phyloP scores from a whole-genome alignment of 2,888 invertebrate species.

The Crocallis elinguaria region DNA sequence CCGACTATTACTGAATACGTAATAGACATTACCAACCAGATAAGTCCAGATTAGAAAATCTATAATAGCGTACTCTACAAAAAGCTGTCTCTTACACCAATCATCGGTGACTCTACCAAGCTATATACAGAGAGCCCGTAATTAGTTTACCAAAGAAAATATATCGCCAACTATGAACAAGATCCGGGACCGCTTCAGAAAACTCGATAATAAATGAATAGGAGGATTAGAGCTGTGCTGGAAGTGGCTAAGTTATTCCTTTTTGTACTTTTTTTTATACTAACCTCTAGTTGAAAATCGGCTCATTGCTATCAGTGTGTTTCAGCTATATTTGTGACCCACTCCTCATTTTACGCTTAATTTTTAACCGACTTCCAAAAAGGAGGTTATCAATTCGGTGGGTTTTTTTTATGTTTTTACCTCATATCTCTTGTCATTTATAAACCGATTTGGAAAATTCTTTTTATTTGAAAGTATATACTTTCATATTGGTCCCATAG shows the following conservation, averaged over 20 bases:
- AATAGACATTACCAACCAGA: not conserved
- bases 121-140: conserved; percentile 51
- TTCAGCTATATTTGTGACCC: too few species aligned
- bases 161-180: conserved; percentile 62
- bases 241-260: conserved; percentile 25
- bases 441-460: too few species aligned
- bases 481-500: too few species aligned
- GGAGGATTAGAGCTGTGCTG: conserved; percentile 1
- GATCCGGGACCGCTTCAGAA: conserved; percentile 71
- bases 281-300: too few species aligned
- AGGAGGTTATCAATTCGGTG: too few species aligned
- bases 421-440: too few species aligned
- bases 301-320: too few species aligned
- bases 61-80: not conserved
- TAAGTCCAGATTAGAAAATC: conserved; percentile 6
- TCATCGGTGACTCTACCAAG: conserved; percentile 17
- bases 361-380: too few species aligned
- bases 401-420: too few species aligned
- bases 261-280: too few species aligned
- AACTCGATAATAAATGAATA: conserved; percentile 54
- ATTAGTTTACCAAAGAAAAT: conserved; percentile 66
- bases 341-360: too few species aligned
- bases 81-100: conserved; percentile 8
- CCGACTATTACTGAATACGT: not conserved
- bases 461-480: too few species aligned